Conservation (phyloP, 2,113 vertebrate genomes). For the Dicentrarchus labrax region DNA sequence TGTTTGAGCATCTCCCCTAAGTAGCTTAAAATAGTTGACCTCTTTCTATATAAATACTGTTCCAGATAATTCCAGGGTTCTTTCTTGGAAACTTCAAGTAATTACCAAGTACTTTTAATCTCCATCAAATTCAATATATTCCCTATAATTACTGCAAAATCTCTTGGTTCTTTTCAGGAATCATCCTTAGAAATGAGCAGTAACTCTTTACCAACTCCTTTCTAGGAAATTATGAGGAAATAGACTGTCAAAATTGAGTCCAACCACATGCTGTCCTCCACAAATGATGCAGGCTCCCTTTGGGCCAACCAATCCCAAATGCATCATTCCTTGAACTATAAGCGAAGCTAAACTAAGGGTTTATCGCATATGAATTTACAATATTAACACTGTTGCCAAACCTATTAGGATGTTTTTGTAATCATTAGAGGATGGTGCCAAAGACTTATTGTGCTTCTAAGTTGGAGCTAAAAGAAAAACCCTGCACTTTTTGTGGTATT, state of each 20-base stretch:
- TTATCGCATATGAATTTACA: not conserved
- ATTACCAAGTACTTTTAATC: slow-evolving; percentile 28
- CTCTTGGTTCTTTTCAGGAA: slow-evolving; percentile 2
- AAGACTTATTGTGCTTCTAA: not conserved
- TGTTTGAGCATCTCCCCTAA: not conserved
- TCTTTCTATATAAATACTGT: slow-evolving; percentile 32
- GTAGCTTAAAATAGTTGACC: slow-evolving; percentile 24
- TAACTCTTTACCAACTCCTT: not conserved
- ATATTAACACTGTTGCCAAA: not conserved
- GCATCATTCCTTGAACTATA: not conserved
- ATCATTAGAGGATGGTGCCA: not conserved
- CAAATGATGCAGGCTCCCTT: slow-evolving; percentile 10
- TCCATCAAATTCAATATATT: slow-evolving; percentile 6
- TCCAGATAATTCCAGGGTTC: slow-evolving; percentile 26
- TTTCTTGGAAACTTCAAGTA: slow-evolving; percentile 14
- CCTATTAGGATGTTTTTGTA: not conserved
- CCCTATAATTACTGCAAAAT: not conserved
- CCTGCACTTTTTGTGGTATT: not conserved
- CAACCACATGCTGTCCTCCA: slow-evolving; percentile 9
- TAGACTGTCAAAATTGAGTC: not conserved
- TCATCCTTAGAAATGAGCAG: not conserved
- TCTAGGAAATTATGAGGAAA: slow-evolving; percentile 7
- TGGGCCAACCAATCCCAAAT: slow-evolving; percentile 4
- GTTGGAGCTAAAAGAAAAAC: slow-evolving; percentile 3
- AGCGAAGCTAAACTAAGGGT: slow-evolving; percentile 3